These are phyloP conservation scores for Metopolophium dirhodum DNA, from an alignment of 1,140 invertebrate genomes.

Conservation along the genomic window DNA sequence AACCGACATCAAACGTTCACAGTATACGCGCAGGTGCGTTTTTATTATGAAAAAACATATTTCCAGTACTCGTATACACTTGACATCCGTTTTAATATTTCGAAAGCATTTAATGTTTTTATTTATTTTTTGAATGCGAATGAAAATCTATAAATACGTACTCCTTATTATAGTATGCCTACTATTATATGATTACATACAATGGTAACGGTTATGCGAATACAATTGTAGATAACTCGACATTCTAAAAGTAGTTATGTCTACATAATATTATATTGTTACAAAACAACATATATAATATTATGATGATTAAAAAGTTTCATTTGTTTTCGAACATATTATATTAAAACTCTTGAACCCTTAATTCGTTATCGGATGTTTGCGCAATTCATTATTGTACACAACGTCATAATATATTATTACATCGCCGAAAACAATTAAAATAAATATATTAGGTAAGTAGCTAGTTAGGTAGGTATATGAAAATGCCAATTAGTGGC, in stretches of 20 bases:
- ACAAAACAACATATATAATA: background rate
- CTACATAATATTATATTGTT: background rate
- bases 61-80: background rate
- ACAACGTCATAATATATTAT: background rate
- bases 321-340: background rate
- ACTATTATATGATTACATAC: background rate
- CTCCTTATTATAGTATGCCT: background rate
- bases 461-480: background rate
- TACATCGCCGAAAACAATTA: background rate
- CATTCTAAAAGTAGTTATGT: background rate
- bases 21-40: background rate
- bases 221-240: background rate
- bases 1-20: background rate
- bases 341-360: background rate
- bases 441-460: background rate
- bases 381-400: background rate
- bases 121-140: background rate
- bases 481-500: background rate
- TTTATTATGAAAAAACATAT: background rate
- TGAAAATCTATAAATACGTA: background rate
- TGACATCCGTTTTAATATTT: background rate
- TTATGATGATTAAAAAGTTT: background rate
- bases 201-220: background rate
- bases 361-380: background rate
- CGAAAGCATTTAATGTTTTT: background rate